A percentile compares a stretch with the other conserved stretches of the same genome.
phyloP scores from a whole-genome alignment of 2,888 invertebrate species.

The Hydroisotoma schaefferi region DNA sequence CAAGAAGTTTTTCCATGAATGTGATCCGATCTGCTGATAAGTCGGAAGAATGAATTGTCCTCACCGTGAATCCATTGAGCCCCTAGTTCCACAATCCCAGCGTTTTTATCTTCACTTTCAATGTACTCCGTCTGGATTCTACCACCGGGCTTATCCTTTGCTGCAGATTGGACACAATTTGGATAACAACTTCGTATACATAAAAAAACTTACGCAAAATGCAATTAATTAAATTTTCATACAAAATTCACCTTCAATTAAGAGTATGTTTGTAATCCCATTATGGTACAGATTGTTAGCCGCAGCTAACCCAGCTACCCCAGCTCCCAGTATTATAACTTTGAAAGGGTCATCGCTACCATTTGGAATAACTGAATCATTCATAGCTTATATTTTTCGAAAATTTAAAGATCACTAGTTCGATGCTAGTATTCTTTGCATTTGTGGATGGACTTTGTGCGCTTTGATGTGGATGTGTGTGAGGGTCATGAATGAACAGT shows the following conservation, averaged over 20 bases:
- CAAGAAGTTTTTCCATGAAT: slow-evolving; percentile 55
- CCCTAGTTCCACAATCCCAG: slow-evolving; percentile 64
- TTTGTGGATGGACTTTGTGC: too few relatives aligned
- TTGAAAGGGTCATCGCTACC: slow-evolving; percentile 41
- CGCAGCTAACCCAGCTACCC: slow-evolving; percentile 60
- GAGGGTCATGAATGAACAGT: too few relatives aligned
- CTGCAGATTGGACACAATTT: slow-evolving; percentile 11
- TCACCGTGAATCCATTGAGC: slow-evolving; percentile 79
- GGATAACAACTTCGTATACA: slow-evolving; percentile 53
- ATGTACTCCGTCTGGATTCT: slow-evolving; percentile 35
- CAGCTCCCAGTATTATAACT: slow-evolving; percentile 61
- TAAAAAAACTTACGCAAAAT: slow-evolving; percentile 57
- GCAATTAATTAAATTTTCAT: slow-evolving; percentile 49
- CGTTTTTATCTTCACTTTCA: slow-evolving; percentile 4
- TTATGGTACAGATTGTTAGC: slow-evolving; percentile 56
- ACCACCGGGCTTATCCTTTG: slow-evolving; percentile 42
- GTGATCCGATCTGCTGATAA: slow-evolving; percentile 55
- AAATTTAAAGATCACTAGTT: too few relatives aligned
- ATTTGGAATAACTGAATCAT: too few relatives aligned
- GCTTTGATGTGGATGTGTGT: too few relatives aligned
- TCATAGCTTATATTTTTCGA: too few relatives aligned
- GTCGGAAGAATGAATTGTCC: slow-evolving; percentile 57
- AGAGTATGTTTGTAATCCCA: slow-evolving; percentile 56
- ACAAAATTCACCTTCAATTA: slow-evolving; percentile 57
- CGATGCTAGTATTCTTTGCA: too few relatives aligned